These are phyloP conservation scores for Neoaliturus tenellus DNA, from an alignment of 2,888 invertebrate genomes.

Conservation along the genomic window DNA sequence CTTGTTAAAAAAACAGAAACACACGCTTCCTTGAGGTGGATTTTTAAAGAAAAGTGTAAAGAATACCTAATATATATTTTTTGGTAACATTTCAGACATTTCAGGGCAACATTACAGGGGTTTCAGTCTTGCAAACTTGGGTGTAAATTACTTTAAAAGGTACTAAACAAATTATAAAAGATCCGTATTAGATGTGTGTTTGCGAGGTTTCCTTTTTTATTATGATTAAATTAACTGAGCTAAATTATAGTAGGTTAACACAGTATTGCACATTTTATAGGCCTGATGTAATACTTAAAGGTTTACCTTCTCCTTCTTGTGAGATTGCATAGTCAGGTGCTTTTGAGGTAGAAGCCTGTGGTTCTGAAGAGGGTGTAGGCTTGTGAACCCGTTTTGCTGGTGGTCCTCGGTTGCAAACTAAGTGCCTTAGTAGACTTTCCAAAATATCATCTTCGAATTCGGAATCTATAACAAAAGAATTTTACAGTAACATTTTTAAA, in stretches of 20 bases:
- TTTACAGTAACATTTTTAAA: neutral
- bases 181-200: too few relatives aligned
- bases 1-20: slow-evolving; percentile 33
- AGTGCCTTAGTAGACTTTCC: slow-evolving; percentile 9
- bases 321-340: neutral
- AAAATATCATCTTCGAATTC: slow-evolving; percentile 15
- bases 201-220: too few relatives aligned
- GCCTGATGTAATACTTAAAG: slow-evolving; percentile 11
- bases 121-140: too few relatives aligned
- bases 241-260: neutral
- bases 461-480: slow-evolving; percentile 21
- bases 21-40: neutral
- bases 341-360: neutral
- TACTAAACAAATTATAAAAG: too few relatives aligned
- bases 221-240: too few relatives aligned
- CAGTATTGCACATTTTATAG: neutral
- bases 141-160: too few relatives aligned
- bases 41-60: slow-evolving; percentile 4
- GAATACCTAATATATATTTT: too few relatives aligned
- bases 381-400: neutral
- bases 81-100: too few relatives aligned
- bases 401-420: slow-evolving; percentile 10
- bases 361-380: neutral
- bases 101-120: too few relatives aligned
- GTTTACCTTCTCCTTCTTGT: neutral